These are phyloP conservation scores for Globodera ellingtonae DNA, from an alignment of 1,140 invertebrate genomes.

Conservation along the genomic window DNA sequence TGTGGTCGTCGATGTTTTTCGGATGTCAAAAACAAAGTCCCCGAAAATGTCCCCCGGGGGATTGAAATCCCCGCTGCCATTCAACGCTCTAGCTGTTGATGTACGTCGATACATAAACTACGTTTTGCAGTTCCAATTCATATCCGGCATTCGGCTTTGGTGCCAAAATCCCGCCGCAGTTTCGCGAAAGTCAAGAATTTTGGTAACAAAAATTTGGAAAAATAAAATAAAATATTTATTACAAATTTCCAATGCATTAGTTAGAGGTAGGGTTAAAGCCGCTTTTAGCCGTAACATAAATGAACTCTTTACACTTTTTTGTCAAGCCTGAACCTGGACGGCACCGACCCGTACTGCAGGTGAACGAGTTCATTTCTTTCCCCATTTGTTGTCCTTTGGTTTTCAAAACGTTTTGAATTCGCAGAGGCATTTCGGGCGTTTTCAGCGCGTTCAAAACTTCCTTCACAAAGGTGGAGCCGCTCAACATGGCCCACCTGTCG, in stretches of 20 bases:
- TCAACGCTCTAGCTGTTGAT: not conserved
- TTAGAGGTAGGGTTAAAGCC: no score
- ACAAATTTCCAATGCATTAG: no score
- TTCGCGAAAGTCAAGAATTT: conserved; percentile 59
- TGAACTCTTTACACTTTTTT: not conserved
- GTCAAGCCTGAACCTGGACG: conserved; percentile 36
- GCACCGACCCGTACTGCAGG: conserved; percentile 52
- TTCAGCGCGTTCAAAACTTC: conserved; percentile 51
- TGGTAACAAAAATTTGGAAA: conserved; percentile 19
- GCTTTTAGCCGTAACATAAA: not conserved
- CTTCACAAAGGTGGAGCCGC: conserved; percentile 53
- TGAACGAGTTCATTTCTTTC: not conserved
- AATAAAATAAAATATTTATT: no score
- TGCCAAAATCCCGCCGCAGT: conserved; percentile 58
- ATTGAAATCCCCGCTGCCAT: no score
- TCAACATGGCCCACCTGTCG: conserved; percentile 58
- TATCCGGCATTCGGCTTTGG: conserved; percentile 61
- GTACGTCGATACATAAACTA: not conserved
- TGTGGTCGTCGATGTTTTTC: not conserved
- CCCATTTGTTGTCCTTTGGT: not conserved
- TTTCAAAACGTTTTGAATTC: not conserved
- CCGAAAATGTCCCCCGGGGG: no score
- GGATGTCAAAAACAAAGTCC: no score
- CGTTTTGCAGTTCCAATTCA: conserved; percentile 45
- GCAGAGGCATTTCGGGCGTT: conserved; percentile 49